Percentiles rank a stretch among this genome's conserved stretches.
Conservation (phyloP, 2,797 vertebrate genomes). For the Scolopax bukidnonensis region DNA sequence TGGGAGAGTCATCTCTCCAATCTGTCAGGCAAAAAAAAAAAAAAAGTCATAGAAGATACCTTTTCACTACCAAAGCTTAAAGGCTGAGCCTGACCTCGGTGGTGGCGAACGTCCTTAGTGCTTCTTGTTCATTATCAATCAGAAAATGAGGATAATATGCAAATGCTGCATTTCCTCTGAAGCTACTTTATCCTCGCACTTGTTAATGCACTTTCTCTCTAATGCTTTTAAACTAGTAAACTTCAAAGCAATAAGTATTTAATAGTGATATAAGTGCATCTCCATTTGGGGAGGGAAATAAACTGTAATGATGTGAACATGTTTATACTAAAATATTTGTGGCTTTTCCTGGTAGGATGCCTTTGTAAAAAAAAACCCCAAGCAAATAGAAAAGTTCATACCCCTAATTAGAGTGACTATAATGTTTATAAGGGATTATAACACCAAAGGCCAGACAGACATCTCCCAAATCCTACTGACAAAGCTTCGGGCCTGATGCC, state of each 20-base stretch:
- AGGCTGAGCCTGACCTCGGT: not conserved
- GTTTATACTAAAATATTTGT: conserved; percentile 18
- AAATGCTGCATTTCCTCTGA: not conserved
- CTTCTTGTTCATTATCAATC: not conserved
- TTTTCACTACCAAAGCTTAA: not conserved
- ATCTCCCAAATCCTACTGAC: not conserved
- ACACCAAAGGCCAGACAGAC: not conserved
- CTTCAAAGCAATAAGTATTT: not conserved
- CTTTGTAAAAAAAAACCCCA: not conserved
- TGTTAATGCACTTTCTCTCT: not conserved
- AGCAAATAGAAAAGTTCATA: conserved; percentile 5
- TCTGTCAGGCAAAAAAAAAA: not conserved
- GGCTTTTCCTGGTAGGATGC: conserved; percentile 15
- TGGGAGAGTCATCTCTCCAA: not conserved
- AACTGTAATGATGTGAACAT: not conserved
- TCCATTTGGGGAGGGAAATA: not conserved
- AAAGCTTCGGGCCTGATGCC: not conserved
- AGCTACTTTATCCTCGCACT: not conserved
- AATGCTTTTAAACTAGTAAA: not conserved
- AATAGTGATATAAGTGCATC: not conserved
- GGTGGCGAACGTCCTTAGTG: not conserved
- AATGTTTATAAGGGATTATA: not conserved
- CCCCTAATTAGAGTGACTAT: not conserved
- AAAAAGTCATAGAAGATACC: not conserved
- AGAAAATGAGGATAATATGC: not conserved